Conservation (phyloP, 2,888 invertebrate species). For the Tetropium fuscum region DNA sequence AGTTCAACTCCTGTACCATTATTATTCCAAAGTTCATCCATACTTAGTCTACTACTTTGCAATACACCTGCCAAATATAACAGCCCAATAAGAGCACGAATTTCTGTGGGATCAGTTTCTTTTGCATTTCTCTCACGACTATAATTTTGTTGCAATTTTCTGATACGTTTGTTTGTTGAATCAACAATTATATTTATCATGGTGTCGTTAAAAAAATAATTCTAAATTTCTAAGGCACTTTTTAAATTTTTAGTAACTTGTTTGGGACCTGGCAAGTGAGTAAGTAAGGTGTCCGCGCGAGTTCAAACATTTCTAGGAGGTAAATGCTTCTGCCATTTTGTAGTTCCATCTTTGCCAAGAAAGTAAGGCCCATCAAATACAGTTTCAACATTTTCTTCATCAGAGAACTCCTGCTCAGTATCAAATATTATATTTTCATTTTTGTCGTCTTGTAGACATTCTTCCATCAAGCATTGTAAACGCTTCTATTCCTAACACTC, state of each 20-base stretch:
- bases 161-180: background rate
- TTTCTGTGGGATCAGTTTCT: background rate
- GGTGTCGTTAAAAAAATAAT: background rate
- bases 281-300: background rate
- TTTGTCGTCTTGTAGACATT: no score
- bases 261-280: background rate
- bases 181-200: background rate
- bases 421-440: background rate
- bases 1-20: background rate
- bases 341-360: constrained; percentile 8
- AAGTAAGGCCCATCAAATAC: background rate
- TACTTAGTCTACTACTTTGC: background rate
- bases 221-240: background rate
- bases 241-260: background rate
- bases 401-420: background rate
- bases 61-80: background rate
- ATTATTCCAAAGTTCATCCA: background rate
- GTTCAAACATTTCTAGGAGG: constrained; percentile 13
- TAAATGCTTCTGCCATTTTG: constrained; percentile 11
- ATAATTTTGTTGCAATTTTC: background rate
- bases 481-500: no score
- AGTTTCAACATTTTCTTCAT: background rate
- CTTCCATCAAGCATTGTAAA: no score
- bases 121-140: background rate
- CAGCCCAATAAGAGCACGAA: background rate